Evolutionary conservation across 2,113 vertebrate genomes (phyloP).

Genomic region (Mesembrinibis cayennensis): DNA sequence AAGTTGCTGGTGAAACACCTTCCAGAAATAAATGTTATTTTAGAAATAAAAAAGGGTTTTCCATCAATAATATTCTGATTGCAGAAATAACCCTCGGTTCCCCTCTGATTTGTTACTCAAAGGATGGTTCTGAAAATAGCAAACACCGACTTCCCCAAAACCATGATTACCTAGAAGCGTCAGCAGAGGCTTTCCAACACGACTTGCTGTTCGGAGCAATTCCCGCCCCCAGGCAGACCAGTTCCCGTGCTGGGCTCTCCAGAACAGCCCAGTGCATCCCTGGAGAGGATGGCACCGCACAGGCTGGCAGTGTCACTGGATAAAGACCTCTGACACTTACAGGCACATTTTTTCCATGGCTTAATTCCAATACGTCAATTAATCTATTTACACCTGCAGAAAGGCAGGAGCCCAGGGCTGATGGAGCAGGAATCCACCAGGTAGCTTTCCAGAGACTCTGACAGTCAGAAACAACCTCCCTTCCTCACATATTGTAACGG

Average conservation of each 20-base stretch:
- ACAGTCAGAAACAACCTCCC: neutral
- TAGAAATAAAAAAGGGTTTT: neutral
- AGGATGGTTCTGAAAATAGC: neutral
- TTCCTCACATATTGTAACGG: neutral
- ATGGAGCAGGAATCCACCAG: neutral
- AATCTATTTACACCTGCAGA: neutral
- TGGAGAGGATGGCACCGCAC: fast-evolving
- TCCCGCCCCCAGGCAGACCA: neutral
- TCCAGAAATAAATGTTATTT: neutral
- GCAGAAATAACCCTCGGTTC: neutral
- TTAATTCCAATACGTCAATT: neutral
- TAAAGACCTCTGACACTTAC: neutral
- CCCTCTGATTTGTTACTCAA: neutral
- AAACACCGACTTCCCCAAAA: neutral
- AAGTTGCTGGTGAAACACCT: neutral
- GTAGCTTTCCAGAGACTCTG: neutral
- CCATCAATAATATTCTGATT: neutral
- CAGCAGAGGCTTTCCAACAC: neutral
- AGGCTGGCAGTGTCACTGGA: fast-evolving
- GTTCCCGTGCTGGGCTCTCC: neutral
- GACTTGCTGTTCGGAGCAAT: neutral
- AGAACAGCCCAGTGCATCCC: neutral
- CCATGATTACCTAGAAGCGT: neutral
- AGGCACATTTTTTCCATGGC: fast-evolving
- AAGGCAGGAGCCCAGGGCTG: neutral